Evolutionary conservation across 2,888 invertebrate genomes (phyloP).

Genomic region (Callyntrura sp.): DNA sequence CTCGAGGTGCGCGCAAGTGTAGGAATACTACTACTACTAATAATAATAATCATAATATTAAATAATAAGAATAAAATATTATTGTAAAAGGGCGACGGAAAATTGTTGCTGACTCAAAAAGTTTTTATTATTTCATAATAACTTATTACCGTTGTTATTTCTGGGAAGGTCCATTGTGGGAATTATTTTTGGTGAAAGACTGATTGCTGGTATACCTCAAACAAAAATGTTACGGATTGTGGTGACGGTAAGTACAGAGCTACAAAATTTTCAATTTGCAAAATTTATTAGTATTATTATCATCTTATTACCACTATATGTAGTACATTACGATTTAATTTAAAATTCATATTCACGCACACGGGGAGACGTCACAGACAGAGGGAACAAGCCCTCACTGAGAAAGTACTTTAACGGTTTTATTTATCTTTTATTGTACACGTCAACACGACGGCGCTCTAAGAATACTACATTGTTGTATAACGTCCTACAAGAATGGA

Average conservation of each 20-base stretch:
- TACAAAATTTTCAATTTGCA: not conserved
- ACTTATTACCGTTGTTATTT: not conserved
- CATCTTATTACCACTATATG: no score
- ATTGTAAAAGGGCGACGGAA: not conserved
- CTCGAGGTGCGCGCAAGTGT: conserved; percentile 27
- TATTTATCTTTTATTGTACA: no score
- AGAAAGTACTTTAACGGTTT: no score
- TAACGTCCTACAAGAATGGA: no score
- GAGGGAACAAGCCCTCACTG: no score
- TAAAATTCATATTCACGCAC: no score
- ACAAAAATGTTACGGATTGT: conserved; percentile 72
- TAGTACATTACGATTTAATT: not conserved
- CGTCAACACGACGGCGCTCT: no score
- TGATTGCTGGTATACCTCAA: conserved; percentile 35
- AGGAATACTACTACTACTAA: no score
- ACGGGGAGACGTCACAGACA: not conserved
- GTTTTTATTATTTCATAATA: not conserved
- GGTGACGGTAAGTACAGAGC: conserved; percentile 70
- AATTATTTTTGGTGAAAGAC: conserved; percentile 41
- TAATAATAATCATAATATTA: not conserved
- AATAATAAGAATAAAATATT: not conserved
- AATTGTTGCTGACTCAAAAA: conserved; percentile 2
- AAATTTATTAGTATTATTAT: no score
- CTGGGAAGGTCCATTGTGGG: not conserved
- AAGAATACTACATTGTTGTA: no score